Conservation (phyloP, 2,797 vertebrate species). For the Pseudopleuronectes americanus region DNA sequence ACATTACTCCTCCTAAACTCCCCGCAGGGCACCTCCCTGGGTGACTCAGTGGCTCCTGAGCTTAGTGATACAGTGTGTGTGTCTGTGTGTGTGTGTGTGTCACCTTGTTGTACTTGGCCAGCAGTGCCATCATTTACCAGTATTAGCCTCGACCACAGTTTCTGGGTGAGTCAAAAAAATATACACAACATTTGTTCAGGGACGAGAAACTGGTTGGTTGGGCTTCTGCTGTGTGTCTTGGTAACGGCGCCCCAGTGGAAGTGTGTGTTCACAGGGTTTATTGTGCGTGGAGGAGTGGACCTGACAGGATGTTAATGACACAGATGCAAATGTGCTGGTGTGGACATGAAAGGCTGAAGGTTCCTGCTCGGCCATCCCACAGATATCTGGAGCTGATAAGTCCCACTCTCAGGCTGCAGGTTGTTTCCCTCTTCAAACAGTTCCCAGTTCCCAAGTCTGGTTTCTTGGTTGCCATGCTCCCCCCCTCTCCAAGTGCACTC, state of each 20-base stretch:
- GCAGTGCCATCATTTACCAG: background rate
- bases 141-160: conserved; percentile 9
- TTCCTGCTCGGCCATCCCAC: conserved; percentile 33
- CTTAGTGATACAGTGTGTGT: background rate
- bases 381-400: conserved; percentile 46
- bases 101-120: conserved; percentile 34
- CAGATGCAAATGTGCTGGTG: conserved; percentile 50
- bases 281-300: conserved; percentile 1
- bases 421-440: conserved; percentile 37
- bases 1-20: conserved; percentile 21
- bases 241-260: conserved; percentile 19
- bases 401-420: conserved; percentile 25
- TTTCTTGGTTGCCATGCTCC: conserved; percentile 73
- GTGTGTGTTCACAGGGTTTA: too few relatives aligned
- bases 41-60: conserved; percentile 48
- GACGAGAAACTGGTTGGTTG: conserved; percentile 40
- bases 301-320: conserved; percentile 34
- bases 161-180: conserved; percentile 37
- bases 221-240: conserved; percentile 9
- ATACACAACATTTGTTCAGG: conserved; percentile 22
- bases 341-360: conserved; percentile 48
- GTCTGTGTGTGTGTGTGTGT: conserved; percentile 40
- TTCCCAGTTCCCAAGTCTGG: conserved; percentile 74
- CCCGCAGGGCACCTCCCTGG: conserved; percentile 30
- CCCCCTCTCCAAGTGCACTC: conserved; percentile 51